Percentiles rank a stretch among this genome's conserved stretches.
Conservation (phyloP, 2,888 invertebrate genomes). For the Unio delphinus region DNA sequence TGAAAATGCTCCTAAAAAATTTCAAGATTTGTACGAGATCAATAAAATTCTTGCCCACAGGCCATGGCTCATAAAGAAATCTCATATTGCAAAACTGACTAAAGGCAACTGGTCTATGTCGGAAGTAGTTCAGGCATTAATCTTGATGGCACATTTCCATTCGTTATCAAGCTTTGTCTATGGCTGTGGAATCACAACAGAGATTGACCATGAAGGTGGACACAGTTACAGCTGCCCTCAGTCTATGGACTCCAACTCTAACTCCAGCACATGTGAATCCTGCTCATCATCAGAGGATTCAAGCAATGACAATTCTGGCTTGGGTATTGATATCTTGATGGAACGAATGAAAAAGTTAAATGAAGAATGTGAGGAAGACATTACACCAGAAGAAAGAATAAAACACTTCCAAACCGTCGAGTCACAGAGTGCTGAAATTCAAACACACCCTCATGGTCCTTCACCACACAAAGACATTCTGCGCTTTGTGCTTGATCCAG, state of each 20-base stretch:
- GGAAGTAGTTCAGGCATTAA: conserved; percentile 89
- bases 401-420: conserved; percentile 81
- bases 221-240: conserved; percentile 43
- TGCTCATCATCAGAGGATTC: conserved; percentile 9
- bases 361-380: conserved; percentile 78
- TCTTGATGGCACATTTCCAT: conserved; percentile 88
- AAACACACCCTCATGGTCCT: conserved; percentile 51
- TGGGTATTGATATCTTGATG: conserved; percentile 83
- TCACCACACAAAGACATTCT: conserved; percentile 81
- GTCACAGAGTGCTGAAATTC: conserved; percentile 78
- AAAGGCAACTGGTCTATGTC: conserved; percentile 77
- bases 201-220: conserved; percentile 62
- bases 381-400: conserved; percentile 79
- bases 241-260: conserved; percentile 16
- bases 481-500: conserved; percentile 80
- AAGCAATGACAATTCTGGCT: conserved; percentile 13
- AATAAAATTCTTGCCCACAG: conserved; percentile 90
- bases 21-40: conserved; percentile 86
- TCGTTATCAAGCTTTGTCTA: conserved; percentile 88
- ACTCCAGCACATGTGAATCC: conserved; percentile 4
- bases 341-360: conserved; percentile 85
- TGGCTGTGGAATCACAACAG: conserved; percentile 80
- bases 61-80: conserved; percentile 85
- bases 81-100: conserved; percentile 79
- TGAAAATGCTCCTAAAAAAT: conserved; percentile 82